Base-by-base conservation (phyloP, 2,113 vertebrate genomes). In the Suncus etruscus region DNA sequence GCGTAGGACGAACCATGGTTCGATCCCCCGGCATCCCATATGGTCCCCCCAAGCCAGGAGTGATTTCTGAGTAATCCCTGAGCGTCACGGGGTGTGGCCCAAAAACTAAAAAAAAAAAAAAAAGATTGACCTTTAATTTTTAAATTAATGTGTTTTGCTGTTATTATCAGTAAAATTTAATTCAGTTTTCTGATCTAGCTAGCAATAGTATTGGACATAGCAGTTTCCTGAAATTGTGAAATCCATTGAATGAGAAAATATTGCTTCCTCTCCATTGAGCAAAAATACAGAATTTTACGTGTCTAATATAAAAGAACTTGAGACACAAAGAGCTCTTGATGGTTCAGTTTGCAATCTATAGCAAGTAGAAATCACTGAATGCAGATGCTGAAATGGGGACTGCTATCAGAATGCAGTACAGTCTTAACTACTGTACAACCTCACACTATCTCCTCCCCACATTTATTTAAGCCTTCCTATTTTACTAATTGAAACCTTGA, bases 291-390 rank as follows among this genome's bases (percentile, higher is more conserved):
- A 86, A 16, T 9, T 90, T 86, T 90, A 51, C 2, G 27, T 83
- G 11, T 83, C 91, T 86, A 91, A 86, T 32, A 83, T 54, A 69
- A 84, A 85, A 88, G n/a, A 80, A 92, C 83, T 27, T 83, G 45
- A 87, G 18, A 14, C n/a, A 72, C 66, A 66, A 87, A 73, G 47
- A 87, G 25, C 48, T 27, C 4, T 79, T 11, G 72, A 50, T 48
- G 76, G 45, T 9, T 22, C 63, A n/a, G 1, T 69, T 32, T 47
- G 11, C 16, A 91, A 32, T 31, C 83, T 86, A 91, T 83, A 83
- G 89, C 83, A 50, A 79, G 48, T 15, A 76, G 72, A 84, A 90
- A 89, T 6, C 75, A 24, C 27, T 25, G 72, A 66, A 66, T 74
- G 11, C 22, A 4, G 25, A 6, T 29, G 47, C 29, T 76, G 69